Evolutionary conservation across 2,888 invertebrate species (phyloP), one percentile per base, ranked within the genome.

Genomic region (Acanthosepion lycidas): DNA sequence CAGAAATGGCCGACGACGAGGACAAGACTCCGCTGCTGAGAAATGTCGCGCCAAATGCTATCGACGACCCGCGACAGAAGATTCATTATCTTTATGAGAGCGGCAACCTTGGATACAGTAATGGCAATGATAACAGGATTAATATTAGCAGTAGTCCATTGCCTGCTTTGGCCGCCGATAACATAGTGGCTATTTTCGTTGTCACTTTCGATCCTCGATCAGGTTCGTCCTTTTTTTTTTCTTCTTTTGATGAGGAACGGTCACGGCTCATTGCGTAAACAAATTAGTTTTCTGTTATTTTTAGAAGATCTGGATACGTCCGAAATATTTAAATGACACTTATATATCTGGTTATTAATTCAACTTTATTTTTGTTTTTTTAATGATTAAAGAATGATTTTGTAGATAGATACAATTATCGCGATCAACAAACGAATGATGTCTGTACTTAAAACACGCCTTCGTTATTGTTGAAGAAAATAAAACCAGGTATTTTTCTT

Each of bases 141-240:
- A 96, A 95, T 26, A 95, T 96, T n/a, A 96, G 96, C 94, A 95
- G 96, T 48, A 96, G 96, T 78, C 78, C 78, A 78, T n/a, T 78
- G 51, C 95, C 96, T 12, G 95, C 96, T 48, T 95, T 96, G 28
- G 94, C 95, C 4, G 96, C 95, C 4, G 97, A 97, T 94, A 94
- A 96, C 91, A 96, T 97, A 92, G 97, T 97, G 51, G 97, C 97
- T 94, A 97, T 97, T 53, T 97, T 97, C 96, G 97, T 97, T 94
- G 97, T 97, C n/a, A 97, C 97, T 23, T 97, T 97, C 95, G 97
- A 97, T 95, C 97, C 97, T 20, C 95, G 97, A 95, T 96, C 97
- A 95, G 97, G 97, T 97, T 51, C 15, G 92, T 92, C 42, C 9
- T 92, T 33, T 92, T 48, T 26, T 26, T 64, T 3, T 28, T 28